A percentile compares a stretch with the other conserved stretches of the same genome.
Evolutionary conservation across 1,140 invertebrate genomes (phyloP).

Genomic region (Lepidostoma basale): DNA sequence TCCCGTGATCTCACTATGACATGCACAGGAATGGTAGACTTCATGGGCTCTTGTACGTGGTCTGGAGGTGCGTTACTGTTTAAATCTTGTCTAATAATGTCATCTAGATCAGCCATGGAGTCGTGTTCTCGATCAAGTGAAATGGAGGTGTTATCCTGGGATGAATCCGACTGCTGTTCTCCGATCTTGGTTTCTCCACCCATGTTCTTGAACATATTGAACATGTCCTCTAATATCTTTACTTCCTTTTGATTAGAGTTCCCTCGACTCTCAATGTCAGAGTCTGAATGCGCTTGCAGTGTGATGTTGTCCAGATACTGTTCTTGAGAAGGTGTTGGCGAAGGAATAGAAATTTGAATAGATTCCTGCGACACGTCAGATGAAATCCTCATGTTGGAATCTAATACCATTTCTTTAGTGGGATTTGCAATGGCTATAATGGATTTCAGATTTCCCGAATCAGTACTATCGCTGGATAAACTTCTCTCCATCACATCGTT

Average conservation of each 20-base stretch:
- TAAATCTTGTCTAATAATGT: slow-evolving; percentile 42
- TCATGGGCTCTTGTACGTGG: slow-evolving; percentile 45
- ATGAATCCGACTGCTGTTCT: slow-evolving; percentile 44
- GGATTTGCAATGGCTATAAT: slow-evolving; percentile 60
- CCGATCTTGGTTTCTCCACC: slow-evolving; percentile 58
- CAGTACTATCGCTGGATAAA: slow-evolving; percentile 4
- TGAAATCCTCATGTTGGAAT: slow-evolving; percentile 60
- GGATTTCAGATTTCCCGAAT: slow-evolving; percentile 49
- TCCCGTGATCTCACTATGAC: slow-evolving; percentile 46
- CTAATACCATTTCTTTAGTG: slow-evolving; percentile 59
- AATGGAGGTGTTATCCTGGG: slow-evolving; percentile 26
- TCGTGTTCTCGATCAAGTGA: slow-evolving; percentile 34
- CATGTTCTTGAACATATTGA: slow-evolving; percentile 72
- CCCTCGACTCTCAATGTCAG: slow-evolving; percentile 52
- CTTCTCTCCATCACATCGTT: neutral
- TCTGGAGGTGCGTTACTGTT: slow-evolving; percentile 35
- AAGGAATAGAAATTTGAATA: slow-evolving; percentile 66
- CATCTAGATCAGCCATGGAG: slow-evolving; percentile 42
- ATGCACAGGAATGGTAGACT: slow-evolving; percentile 49
- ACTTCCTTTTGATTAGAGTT: slow-evolving; percentile 57
- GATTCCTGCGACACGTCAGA: slow-evolving; percentile 63
- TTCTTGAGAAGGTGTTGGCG: slow-evolving; percentile 66
- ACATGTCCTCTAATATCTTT: slow-evolving; percentile 70
- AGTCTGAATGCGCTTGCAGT: slow-evolving; percentile 58
- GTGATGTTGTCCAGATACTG: slow-evolving; percentile 66